Base-by-base conservation (phyloP, 2,888 invertebrate species). In the Linnaemya vulpina region DNA sequence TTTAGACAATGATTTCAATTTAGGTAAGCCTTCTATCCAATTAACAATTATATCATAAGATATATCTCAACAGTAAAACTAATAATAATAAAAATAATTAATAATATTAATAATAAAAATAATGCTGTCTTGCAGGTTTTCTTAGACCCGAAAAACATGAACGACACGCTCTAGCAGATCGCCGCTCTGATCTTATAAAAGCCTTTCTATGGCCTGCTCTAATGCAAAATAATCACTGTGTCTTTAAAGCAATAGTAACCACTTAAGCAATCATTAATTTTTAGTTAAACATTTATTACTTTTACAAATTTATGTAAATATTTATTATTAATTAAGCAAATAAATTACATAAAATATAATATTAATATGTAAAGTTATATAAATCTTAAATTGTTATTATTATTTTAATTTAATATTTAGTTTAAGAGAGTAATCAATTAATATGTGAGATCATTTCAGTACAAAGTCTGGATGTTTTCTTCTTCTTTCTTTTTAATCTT, bases 141-240 rank as follows among this genome's bases (percentile, higher is more conserved):
- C 95, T 96, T 93, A 94, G 95, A 86, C 94, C 95, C 4, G 96
- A 96, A 87, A 94, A 95, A 88, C 97, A 98, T 92, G 95, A 96
- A 9, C 94, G 97, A 5, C 96, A 96, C 93, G 95, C 96, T 89
- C 93, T 95, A 0, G 95, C 97, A 0, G 95, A 97, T 90, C 94
- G 95, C 1, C 95, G 95, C 87, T 95, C 95, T 10, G 95, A 96
- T 90, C 94, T 95, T 65, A 96, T 98, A 89, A 95, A 95, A 90
- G 95, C 96, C 2, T 97, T 97, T 92, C 93, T 98, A 71, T 98
- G 98, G 98, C 98, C 98, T 0, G 96, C 97, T 0, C 93, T 98
- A 62, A 93, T 97, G 92, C 96, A 96, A 87, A 95, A 95, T 30
- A 95, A 95, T 88, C 94, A 94, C 58, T 97, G 96, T 91, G 96